Percentiles rank a stretch among this genome's conserved stretches.
Conservation (phyloP, 1,140 invertebrate genomes). For the Neodiprion virginianus region DNA sequence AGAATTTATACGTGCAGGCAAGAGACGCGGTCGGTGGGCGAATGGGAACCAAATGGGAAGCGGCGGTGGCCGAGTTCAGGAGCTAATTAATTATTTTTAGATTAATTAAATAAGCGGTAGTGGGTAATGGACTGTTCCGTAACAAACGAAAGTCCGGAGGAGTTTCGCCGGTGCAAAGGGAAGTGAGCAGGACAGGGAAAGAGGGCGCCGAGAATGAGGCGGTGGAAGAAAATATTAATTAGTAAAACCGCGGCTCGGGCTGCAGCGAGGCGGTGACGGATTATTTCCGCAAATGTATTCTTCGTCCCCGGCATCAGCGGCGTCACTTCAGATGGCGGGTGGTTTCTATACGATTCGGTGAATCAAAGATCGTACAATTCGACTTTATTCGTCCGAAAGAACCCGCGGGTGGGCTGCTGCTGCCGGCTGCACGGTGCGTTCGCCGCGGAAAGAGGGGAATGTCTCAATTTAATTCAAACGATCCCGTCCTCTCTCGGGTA, state of each 20-base stretch:
- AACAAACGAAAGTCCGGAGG: too few species aligned
- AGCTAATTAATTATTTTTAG: slow-evolving; percentile 4
- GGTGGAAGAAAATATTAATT: background rate
- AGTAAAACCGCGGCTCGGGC: background rate
- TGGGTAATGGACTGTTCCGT: background rate
- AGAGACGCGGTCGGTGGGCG: background rate
- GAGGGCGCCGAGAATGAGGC: too few species aligned
- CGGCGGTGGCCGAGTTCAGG: background rate
- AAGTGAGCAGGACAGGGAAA: too few species aligned
- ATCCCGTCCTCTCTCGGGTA: slow-evolving; percentile 11
- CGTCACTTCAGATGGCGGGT: background rate
- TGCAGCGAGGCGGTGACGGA: too few species aligned
- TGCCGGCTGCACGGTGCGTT: too few species aligned
- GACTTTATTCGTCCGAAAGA: background rate
- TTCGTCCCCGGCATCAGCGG: background rate
- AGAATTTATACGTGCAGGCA: background rate
- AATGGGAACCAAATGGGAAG: background rate
- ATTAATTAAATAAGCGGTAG: background rate
- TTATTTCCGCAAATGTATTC: too few species aligned
- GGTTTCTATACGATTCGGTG: background rate
- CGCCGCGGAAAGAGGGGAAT: background rate
- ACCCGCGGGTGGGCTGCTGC: too few species aligned
- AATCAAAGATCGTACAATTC: background rate
- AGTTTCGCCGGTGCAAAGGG: too few species aligned
- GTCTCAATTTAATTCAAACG: slow-evolving; percentile 15